Conservation (phyloP, 2,797 vertebrate genomes). For the Acanthopagrus latus region DNA sequence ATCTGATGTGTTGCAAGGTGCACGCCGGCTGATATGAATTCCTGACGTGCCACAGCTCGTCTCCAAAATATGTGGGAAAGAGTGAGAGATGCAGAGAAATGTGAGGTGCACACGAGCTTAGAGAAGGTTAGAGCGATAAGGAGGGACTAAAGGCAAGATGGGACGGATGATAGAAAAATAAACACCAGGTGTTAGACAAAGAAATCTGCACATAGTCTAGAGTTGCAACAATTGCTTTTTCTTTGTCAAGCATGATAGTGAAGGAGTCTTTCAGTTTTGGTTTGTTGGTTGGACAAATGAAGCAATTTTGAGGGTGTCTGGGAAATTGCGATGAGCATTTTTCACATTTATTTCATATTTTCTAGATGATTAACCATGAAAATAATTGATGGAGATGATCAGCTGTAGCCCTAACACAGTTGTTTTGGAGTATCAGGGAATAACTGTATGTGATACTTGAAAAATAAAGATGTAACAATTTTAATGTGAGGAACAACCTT, state of each 20-base stretch:
- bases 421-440: not conserved
- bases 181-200: constrained; percentile 15
- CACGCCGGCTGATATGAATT: constrained; percentile 72
- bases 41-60: constrained; percentile 77
- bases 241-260: too few species aligned
- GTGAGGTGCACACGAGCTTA: constrained; percentile 9
- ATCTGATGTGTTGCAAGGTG: constrained; percentile 79
- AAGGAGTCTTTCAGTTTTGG: too few species aligned
- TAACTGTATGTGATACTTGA: not conserved
- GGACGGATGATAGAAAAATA: constrained; percentile 30
- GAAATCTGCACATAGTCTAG: too few species aligned
- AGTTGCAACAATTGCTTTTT: too few species aligned
- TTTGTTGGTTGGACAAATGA: too few species aligned
- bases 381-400: too few species aligned
- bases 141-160: constrained; percentile 23
- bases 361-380: too few species aligned
- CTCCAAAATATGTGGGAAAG: constrained; percentile 51
- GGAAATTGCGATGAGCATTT: too few species aligned
- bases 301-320: too few species aligned
- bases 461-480: not conserved
- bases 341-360: too few species aligned
- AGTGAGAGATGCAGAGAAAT: constrained; percentile 23
- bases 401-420: not conserved
- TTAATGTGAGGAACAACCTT: not conserved
- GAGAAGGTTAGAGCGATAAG: constrained; percentile 20